These are phyloP conservation scores for Cynaeus angustus DNA, from an alignment of 2,888 invertebrate species.

Conservation along the genomic window DNA sequence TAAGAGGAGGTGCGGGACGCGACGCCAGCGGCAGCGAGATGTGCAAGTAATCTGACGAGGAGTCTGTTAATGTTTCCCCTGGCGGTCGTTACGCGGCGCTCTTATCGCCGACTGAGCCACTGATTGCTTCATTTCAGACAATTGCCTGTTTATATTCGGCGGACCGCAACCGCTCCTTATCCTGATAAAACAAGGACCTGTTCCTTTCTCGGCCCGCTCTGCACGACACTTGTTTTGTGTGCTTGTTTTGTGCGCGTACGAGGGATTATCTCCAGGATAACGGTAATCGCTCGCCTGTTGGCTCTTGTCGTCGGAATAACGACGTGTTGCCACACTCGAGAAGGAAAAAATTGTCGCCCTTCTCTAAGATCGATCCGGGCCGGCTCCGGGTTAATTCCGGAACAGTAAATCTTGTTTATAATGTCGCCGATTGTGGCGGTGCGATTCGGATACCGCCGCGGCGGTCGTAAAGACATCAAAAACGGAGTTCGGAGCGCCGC, in stretches of 20 bases:
- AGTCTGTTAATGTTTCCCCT: constrained; percentile 73
- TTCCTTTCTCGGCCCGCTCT: constrained; percentile 57
- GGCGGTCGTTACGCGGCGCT: constrained; percentile 72
- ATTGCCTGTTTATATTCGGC: constrained; percentile 74
- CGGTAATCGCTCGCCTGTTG: constrained; percentile 63
- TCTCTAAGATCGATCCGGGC: constrained; percentile 25
- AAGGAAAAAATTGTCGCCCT: constrained; percentile 10
- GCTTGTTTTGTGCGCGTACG: constrained; percentile 55
- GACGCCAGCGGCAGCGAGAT: constrained; percentile 64
- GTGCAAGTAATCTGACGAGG: constrained; percentile 73
- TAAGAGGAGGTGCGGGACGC: constrained; percentile 34
- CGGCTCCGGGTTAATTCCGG: constrained; percentile 45
- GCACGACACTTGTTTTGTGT: constrained; percentile 55
- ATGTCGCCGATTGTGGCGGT: constrained; percentile 53
- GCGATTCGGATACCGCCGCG: constrained; percentile 60
- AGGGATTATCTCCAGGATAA: constrained; percentile 64
- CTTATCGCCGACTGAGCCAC: constrained; percentile 72
- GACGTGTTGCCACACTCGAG: constrained; percentile 20
- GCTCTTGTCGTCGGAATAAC: constrained; percentile 56
- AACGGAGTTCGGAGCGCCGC: constrained; percentile 58
- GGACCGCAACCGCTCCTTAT: constrained; percentile 70
- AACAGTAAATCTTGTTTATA: constrained; percentile 57
- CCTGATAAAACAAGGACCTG: constrained; percentile 67
- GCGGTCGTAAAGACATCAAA: constrained; percentile 67
- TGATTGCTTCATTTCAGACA: constrained; percentile 74